Conservation (phyloP, 2,797 vertebrate genomes). For the Thamnophis elegans region DNA sequence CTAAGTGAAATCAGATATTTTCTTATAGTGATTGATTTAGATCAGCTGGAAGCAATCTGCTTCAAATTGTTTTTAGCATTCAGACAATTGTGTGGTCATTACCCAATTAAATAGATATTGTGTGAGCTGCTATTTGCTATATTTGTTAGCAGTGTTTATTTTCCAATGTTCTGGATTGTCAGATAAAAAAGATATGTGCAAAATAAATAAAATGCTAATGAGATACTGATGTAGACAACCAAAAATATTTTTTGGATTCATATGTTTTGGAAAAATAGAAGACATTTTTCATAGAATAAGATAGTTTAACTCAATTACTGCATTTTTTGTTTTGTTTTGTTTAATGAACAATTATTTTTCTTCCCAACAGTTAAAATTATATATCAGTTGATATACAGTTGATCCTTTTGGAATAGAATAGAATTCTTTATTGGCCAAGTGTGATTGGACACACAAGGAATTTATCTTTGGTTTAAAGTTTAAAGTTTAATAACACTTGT, state of each 20-base stretch:
- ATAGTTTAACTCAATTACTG: conserved; percentile 18
- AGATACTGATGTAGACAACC: conserved; percentile 65
- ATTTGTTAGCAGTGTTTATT: conserved; percentile 56
- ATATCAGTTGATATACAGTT: background rate
- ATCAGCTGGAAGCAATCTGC: background rate
- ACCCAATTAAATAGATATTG: conserved; percentile 65
- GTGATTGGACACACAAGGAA: no score
- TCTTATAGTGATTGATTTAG: background rate
- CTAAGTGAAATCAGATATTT: background rate
- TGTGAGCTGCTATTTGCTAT: conserved; percentile 64
- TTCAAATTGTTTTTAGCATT: conserved; percentile 47
- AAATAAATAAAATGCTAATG: conserved; percentile 69
- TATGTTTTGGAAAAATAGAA: conserved; percentile 11
- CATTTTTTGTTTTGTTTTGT: conserved; percentile 10
- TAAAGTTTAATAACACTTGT: no score
- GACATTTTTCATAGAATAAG: conserved; percentile 14
- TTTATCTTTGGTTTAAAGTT: no score
- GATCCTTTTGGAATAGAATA: background rate
- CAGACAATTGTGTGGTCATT: conserved; percentile 52
- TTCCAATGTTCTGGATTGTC: conserved; percentile 62
- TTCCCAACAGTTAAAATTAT: conserved; percentile 7
- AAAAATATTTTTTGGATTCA: conserved; percentile 40
- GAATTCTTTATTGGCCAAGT: no score
- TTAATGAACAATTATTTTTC: conserved; percentile 3
- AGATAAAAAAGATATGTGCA: conserved; percentile 66